Conservation (phyloP, 2,113 vertebrate species). For the Caranx ignobilis region DNA sequence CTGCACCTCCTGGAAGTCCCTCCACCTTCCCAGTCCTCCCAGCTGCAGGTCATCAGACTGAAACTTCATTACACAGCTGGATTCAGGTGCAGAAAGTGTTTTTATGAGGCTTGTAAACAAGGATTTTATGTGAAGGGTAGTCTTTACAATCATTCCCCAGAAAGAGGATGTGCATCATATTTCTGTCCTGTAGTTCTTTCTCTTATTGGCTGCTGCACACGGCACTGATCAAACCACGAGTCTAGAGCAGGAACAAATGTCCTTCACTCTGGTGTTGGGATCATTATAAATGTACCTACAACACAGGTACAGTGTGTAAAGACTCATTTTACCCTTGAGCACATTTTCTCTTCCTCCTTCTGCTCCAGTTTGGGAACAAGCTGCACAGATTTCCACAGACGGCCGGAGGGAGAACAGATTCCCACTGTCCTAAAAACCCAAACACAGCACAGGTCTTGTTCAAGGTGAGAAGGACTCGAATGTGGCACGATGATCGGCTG, state of each 20-base stretch:
- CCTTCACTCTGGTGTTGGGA: neutral
- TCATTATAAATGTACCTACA: neutral
- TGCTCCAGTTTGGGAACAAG: slow-evolving; percentile 1
- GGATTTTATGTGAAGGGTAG: neutral
- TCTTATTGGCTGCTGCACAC: neutral
- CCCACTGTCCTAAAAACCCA: neutral
- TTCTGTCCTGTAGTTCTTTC: slow-evolving; percentile 26
- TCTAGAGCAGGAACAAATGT: neutral
- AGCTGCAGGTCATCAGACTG: neutral
- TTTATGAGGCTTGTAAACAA: neutral
- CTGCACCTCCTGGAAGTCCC: too few relatives aligned
- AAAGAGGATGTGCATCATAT: neutral
- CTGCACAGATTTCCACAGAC: neutral
- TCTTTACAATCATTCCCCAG: neutral
- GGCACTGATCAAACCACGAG: too few relatives aligned
- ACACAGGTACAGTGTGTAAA: too few relatives aligned
- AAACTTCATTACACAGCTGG: neutral
- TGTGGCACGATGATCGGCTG: slow-evolving; percentile 34
- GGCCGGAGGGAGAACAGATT: neutral
- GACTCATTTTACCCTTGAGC: neutral
- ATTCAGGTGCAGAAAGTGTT: neutral
- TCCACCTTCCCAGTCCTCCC: neutral
- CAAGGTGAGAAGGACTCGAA: slow-evolving; percentile 17
- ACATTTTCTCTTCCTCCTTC: neutral
- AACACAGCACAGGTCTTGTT: neutral